phyloP scores from a whole-genome alignment of 2,113 vertebrate genomes.

The Falco punctatus region DNA sequence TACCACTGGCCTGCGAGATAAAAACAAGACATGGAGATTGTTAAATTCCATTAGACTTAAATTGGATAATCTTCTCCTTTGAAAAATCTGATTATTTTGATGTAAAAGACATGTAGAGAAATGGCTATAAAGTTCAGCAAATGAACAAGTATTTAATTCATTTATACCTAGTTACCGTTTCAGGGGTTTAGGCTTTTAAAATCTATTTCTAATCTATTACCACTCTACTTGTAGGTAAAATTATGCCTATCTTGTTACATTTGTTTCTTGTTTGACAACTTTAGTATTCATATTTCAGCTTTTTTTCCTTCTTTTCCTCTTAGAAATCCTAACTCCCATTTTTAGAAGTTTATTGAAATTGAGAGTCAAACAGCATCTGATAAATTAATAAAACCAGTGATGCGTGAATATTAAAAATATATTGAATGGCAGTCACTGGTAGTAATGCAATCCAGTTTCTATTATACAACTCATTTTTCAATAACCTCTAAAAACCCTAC shows the following conservation, averaged over 20 bases:
- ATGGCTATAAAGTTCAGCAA: not conserved
- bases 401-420: not conserved
- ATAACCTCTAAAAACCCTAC: not conserved
- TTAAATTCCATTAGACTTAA: not conserved
- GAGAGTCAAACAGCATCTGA: not conserved
- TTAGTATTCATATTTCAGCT: not conserved
- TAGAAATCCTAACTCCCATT: not conserved
- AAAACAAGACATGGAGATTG: not conserved
- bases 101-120: not conserved
- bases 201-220: not conserved
- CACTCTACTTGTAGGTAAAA: not conserved
- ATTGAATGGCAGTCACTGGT: not conserved
- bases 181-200: not conserved
- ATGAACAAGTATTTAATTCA: not conserved
- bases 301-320: not conserved
- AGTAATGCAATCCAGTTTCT: not conserved
- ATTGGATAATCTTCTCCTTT: not conserved
- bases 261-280: not conserved
- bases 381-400: not conserved
- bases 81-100: constrained; percentile 5
- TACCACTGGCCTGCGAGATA: not conserved
- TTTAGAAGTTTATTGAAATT: not conserved
- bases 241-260: not conserved
- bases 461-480: not conserved
- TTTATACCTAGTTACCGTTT: not conserved